Evolutionary conservation across 35 echinoderm and acorn worm species (phyloP).

Genomic region (Heliocidaris tuberculata): DNA sequence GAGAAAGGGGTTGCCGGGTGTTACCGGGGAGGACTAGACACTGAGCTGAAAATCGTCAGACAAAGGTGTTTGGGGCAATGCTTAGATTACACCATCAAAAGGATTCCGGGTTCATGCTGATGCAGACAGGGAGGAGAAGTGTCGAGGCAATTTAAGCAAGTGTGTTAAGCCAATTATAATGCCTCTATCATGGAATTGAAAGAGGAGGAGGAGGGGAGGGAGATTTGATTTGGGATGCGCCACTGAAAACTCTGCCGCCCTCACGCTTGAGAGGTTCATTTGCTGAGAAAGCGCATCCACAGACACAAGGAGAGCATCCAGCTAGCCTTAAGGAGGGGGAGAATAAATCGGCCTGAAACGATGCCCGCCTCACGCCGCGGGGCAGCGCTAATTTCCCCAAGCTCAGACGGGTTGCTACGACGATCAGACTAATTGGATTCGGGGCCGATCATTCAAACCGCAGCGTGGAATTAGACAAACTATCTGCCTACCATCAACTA

Average conservation of each 20-base stretch:
- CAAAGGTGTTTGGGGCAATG: conserved; percentile 6
- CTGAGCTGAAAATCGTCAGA: not conserved
- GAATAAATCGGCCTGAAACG: conserved; percentile 28
- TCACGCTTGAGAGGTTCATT: conserved; percentile 12
- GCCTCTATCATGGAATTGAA: not conserved
- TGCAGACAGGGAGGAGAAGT: not conserved
- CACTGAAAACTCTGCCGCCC: not conserved
- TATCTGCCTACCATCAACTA: not conserved
- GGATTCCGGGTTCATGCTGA: not conserved
- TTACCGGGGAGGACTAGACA: not conserved
- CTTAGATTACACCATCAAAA: not conserved
- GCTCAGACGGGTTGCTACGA: conserved; percentile 42
- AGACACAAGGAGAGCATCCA: not conserved
- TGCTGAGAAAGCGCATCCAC: not conserved
- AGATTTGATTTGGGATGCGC: conserved; percentile 16
- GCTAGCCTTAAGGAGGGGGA: not conserved
- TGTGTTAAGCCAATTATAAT: conserved; percentile 42
- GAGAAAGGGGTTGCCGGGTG: conserved; percentile 7
- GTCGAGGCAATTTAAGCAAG: conserved; percentile 40
- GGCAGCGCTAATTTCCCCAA: conserved; percentile 38
- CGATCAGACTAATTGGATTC: conserved; percentile 34
- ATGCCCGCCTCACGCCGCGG: conserved; percentile 24
- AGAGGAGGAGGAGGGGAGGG: not conserved
- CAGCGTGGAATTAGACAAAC: conserved; percentile 23
- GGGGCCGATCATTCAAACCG: conserved; percentile 10